Conservation (phyloP, 2,888 invertebrate species). For the Bombyx huttoni region DNA sequence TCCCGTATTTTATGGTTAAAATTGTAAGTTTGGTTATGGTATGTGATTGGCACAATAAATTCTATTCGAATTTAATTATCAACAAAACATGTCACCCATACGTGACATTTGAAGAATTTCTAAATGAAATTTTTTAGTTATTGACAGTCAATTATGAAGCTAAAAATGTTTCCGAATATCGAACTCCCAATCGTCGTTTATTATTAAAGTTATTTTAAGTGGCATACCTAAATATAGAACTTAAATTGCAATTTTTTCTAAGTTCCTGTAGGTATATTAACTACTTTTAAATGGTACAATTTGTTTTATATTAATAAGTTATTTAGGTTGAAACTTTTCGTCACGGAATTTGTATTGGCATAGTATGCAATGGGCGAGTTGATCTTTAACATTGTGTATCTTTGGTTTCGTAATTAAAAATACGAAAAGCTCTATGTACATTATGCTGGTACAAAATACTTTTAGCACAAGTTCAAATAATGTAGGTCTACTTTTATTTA, state of each 20-base stretch:
- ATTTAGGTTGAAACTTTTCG: slow-evolving; percentile 57
- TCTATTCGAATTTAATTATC: slow-evolving; percentile 11
- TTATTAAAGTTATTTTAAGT: slow-evolving; percentile 40
- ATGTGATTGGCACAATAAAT: slow-evolving; percentile 44
- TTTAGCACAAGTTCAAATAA: slow-evolving; percentile 70
- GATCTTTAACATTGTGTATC: not conserved
- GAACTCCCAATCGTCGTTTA: not conserved
- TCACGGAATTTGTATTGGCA: slow-evolving; percentile 47
- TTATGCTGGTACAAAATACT: slow-evolving; percentile 50
- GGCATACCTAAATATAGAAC: slow-evolving; percentile 72
- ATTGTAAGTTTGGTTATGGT: slow-evolving; percentile 74
- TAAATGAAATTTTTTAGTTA: no score
- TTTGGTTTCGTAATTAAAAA: slow-evolving; percentile 7
- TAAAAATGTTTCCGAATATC: no score
- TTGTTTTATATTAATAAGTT: slow-evolving; percentile 70
- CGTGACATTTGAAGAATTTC: not conserved
- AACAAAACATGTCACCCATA: not conserved
- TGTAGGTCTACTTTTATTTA: slow-evolving; percentile 64
- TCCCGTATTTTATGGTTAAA: slow-evolving; percentile 69
- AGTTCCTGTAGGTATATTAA: slow-evolving; percentile 71
- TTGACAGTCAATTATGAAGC: not conserved
- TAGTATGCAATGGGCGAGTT: slow-evolving; percentile 21
- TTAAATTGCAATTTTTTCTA: slow-evolving; percentile 70
- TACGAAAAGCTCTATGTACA: slow-evolving; percentile 21
- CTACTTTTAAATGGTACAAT: slow-evolving; percentile 69